phyloP scores from a whole-genome alignment of 2,113 vertebrate species.

The Perca fluviatilis region DNA sequence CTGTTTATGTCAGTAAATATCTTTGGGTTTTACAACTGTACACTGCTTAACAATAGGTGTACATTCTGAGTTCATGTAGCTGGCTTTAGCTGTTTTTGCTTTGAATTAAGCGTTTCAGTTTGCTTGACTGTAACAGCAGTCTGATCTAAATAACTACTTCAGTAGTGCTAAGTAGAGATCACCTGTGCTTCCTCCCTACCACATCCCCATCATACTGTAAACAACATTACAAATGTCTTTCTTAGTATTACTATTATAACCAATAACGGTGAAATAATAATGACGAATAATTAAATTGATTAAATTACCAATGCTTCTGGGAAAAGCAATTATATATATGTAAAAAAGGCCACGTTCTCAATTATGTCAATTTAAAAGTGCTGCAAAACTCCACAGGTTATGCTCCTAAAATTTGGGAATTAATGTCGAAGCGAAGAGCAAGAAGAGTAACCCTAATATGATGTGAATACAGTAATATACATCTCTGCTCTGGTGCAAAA shows the following conservation, averaged over 20 bases:
- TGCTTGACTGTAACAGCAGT: neutral
- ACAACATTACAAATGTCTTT: neutral
- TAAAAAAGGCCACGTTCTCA: neutral
- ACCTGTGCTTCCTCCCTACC: neutral
- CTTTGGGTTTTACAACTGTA: neutral
- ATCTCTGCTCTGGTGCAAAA: too few species aligned
- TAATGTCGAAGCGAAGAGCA: neutral
- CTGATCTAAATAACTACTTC: neutral
- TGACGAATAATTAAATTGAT: neutral
- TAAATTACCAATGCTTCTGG: neutral
- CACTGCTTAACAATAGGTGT: neutral
- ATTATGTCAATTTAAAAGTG: neutral
- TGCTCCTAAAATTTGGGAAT: neutral
- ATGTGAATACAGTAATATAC: neutral
- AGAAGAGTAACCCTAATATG: neutral
- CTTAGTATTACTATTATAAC: neutral
- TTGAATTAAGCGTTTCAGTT: slow-evolving; percentile 11
- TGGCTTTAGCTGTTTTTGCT: slow-evolving; percentile 12
- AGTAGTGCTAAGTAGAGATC: neutral
- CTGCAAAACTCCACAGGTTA: neutral
- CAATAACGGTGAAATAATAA: slow-evolving; percentile 4
- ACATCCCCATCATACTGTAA: neutral
- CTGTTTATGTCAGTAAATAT: slow-evolving; percentile 14
- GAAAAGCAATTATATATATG: neutral
- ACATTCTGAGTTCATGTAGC: neutral